Base-by-base conservation (phyloP, 2,888 invertebrate species). In the Luperina nickerlii region DNA sequence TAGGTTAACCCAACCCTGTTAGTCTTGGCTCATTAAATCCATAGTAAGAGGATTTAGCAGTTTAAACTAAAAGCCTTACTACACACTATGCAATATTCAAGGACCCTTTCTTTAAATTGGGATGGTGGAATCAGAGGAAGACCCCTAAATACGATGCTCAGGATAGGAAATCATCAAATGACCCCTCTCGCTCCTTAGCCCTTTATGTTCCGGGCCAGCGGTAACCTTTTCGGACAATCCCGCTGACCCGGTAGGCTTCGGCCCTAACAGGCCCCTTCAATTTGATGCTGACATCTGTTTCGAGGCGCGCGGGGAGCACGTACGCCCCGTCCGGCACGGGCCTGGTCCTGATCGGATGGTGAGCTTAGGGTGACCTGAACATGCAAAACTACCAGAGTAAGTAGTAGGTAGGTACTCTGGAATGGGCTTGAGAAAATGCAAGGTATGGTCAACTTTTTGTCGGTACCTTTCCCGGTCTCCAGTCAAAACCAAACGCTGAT, bases 391-490 rank as follows among this genome's bases (percentile, higher is more conserved):
- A 32, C 0, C 32, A 45, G n/a, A 45, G n/a, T 70, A 54, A 51
- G 5, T 18, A 32, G 24, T 9, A 48, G 45, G 13, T 45, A 54
- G 0, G 3, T 24, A 66, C 20, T 77, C 2, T 18, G 57, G 3
- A 38, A 38, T n/a, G 4, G 63, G 65, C 38, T 18, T 18, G 2
- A 48, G 7, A 20, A 69, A 51, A 57, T 45, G 7, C 7, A 74
- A 57, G 11, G 1, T n/a, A 51, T 27, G 18, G 1, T 20, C 0
- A 67, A n/a, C 27, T 63, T 20, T 15, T 32, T 4, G 24, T 63
- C 18, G 38, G 24, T 86, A 97, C 97, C 97, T 96, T 92, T 97
- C 97, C 73, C 97, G 92, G 90, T 97, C 97, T 83, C 97, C 97
- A 87, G 96, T 97, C 24, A 97, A 92, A 84, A 97, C 95, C 84